A percentile compares a stretch with the other conserved stretches of the same genome.
These are phyloP conservation scores for Rutpela maculata DNA, from an alignment of 2,888 invertebrate species.

Conservation along the genomic window DNA sequence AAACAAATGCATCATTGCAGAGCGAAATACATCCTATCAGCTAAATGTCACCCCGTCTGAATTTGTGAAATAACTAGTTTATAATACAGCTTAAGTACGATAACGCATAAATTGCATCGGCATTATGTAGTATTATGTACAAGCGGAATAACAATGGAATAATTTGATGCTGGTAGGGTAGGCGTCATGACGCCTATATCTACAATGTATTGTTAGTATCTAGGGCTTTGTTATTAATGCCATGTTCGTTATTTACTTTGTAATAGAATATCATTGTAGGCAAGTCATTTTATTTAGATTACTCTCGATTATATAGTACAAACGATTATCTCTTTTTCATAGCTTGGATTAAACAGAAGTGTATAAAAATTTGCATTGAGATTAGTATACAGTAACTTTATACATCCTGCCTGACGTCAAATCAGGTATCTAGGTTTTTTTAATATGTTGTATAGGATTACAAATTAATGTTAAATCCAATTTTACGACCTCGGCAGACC, in stretches of 20 bases:
- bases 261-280: not conserved
- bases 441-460: too few species aligned
- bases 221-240: conserved; percentile 8
- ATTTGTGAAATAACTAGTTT: conserved; percentile 20
- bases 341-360: too few species aligned
- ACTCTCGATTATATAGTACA: not conserved
- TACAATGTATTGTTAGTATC: conserved; percentile 10
- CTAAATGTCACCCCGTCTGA: conserved; percentile 14
- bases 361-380: too few species aligned
- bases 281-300: conserved; percentile 5
- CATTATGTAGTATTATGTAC: conserved; percentile 28
- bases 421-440: too few species aligned
- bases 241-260: conserved; percentile 17
- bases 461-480: too few species aligned
- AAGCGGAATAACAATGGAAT: conserved; percentile 22
- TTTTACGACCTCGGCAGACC: too few species aligned
- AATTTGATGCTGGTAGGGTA: conserved; percentile 26
- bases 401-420: too few species aligned
- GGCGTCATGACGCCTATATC: conserved; percentile 19
- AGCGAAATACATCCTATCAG: conserved; percentile 6
- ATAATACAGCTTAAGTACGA: conserved; percentile 19
- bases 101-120: conserved; percentile 23
- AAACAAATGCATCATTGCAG: not conserved
- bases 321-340: not conserved
- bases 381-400: too few species aligned